These are phyloP conservation scores for Actinia tenebrosa DNA, from an alignment of 64 coral and sea anemone genomes.

Conservation along the genomic window DNA sequence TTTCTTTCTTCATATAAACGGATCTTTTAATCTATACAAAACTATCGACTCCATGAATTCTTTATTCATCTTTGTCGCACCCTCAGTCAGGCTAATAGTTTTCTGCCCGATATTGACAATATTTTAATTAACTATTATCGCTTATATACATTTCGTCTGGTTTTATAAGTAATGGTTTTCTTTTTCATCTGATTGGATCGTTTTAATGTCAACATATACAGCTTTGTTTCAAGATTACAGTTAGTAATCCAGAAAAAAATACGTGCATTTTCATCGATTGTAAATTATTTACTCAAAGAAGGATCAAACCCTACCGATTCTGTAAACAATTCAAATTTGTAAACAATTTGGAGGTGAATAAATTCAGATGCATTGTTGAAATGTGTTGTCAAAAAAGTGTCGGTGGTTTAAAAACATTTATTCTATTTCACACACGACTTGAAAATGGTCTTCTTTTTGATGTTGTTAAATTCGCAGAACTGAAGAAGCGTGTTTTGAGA, in stretches of 20 bases:
- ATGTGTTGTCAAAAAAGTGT: not conserved
- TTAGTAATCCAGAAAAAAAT: not conserved
- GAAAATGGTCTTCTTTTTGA: not conserved
- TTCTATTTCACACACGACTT: not conserved
- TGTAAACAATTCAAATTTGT: not conserved
- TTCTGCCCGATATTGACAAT: not conserved
- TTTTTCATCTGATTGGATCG: not conserved
- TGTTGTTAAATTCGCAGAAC: not conserved
- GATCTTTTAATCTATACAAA: not conserved
- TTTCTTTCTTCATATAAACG: not conserved
- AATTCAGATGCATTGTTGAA: not conserved
- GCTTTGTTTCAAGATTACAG: not conserved
- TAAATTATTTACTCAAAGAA: not conserved
- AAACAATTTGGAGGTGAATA: not conserved
- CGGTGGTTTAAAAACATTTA: not conserved
- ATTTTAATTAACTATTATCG: not conserved
- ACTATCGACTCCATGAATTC: not conserved
- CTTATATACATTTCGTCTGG: not conserved
- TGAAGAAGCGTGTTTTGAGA: not conserved
- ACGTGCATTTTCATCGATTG: not conserved
- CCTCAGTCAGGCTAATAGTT: not conserved
- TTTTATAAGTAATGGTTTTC: not conserved
- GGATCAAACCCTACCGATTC: not conserved
- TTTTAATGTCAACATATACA: not conserved
- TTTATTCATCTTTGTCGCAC: not conserved